These are phyloP conservation scores for Cricetomys ansorgei DNA, from an alignment of 2,113 vertebrate genomes.

Conservation along the genomic window DNA sequence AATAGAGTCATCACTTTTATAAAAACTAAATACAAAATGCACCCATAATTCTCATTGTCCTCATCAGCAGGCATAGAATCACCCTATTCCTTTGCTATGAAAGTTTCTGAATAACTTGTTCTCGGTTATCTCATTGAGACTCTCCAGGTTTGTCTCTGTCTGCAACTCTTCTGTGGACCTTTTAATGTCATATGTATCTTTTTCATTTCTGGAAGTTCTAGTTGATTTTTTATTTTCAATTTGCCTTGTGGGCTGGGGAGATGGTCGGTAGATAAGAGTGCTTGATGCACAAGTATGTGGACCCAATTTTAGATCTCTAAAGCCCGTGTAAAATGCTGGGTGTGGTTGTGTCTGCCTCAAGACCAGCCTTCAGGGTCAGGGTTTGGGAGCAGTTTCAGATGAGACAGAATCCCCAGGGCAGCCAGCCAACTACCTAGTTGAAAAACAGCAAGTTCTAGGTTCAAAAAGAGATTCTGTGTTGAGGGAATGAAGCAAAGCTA, in stretches of 20 bases:
- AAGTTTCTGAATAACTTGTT: neutral
- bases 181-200: neutral
- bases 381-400: neutral
- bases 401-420: too few relatives aligned
- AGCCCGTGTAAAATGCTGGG: neutral
- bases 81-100: neutral
- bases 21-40: neutral
- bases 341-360: neutral
- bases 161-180: neutral
- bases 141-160: neutral
- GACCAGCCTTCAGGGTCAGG: neutral
- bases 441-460: neutral
- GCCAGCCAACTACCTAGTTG: neutral
- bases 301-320: neutral
- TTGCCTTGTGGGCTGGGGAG: neutral
- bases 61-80: neutral
- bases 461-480: neutral
- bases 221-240: neutral
- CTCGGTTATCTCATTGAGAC: neutral
- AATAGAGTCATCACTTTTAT: neutral
- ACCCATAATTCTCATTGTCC: neutral
- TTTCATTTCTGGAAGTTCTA: neutral
- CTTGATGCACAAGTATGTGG: neutral
- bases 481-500: neutral
- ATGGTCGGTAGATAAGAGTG: neutral